These are phyloP conservation scores for Malacoctenus gilli DNA, from an alignment of 2,797 vertebrate genomes.

Conservation along the genomic window DNA sequence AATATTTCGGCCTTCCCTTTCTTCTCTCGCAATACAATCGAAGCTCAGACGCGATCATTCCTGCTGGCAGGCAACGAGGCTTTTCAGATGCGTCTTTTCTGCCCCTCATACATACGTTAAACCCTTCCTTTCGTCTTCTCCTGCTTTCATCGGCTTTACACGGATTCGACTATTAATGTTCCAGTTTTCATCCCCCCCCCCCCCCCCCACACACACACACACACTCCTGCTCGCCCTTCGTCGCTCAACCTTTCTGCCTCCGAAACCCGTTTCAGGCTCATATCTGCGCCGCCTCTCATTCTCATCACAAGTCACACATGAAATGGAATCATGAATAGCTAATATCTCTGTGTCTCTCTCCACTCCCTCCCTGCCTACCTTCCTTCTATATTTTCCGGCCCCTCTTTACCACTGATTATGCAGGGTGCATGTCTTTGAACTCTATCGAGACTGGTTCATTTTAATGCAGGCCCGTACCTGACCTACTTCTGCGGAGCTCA, in stretches of 20 bases:
- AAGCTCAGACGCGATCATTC: too few relatives aligned
- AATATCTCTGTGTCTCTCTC: conserved; percentile 7
- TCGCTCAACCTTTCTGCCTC: conserved; percentile 28
- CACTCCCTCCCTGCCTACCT: conserved; percentile 21
- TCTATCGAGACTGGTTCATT: conserved; percentile 41
- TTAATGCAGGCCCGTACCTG: conserved; percentile 54
- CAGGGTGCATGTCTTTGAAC: conserved; percentile 57
- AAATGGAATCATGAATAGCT: conserved; percentile 61
- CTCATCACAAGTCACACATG: conserved; percentile 44
- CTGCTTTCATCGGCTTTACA: not conserved
- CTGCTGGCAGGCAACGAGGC: too few relatives aligned
- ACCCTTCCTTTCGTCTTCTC: not conserved
- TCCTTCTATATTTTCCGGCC: conserved; percentile 23
- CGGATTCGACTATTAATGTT: conserved; percentile 1
- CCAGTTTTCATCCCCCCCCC: not conserved
- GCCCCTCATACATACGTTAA: not conserved
- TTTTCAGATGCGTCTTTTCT: not conserved
- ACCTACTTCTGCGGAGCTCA: conserved; percentile 60
- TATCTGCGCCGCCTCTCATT: not conserved
- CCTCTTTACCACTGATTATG: conserved; percentile 45
- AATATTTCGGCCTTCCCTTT: too few relatives aligned
- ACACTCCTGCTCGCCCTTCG: conserved; percentile 4
- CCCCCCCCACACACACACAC: too few relatives aligned
- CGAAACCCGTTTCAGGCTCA: conserved; percentile 18
- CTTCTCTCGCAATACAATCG: not conserved